A percentile compares a stretch with the other conserved stretches of the same genome.
These are phyloP conservation scores for Masticophis lateralis DNA, from an alignment of 2,797 vertebrate species.

Conservation along the genomic window DNA sequence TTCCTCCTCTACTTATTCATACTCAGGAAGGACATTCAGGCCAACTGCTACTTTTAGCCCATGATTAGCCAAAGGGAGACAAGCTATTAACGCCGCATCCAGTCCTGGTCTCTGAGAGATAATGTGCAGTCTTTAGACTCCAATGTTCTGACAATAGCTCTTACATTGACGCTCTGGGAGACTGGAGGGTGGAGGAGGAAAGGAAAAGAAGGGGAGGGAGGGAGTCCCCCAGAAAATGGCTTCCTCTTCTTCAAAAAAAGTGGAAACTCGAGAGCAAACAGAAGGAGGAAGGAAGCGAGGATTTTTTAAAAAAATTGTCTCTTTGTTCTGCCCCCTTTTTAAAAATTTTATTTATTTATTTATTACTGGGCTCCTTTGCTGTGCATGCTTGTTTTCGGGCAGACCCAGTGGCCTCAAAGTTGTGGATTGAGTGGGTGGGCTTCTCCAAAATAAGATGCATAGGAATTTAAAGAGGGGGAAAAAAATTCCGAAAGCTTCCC, in stretches of 20 bases:
- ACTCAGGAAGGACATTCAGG: slow-evolving; percentile 18
- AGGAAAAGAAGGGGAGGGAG: slow-evolving; percentile 14
- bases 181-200: slow-evolving; percentile 7
- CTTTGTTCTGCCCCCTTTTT: background rate
- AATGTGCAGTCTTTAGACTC: slow-evolving; percentile 66
- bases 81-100: slow-evolving; percentile 74
- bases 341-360: background rate
- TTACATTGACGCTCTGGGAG: slow-evolving; percentile 57
- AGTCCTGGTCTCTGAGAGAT: slow-evolving; percentile 70
- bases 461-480: background rate
- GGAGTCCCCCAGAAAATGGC: background rate
- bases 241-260: slow-evolving; percentile 48
- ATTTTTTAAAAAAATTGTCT: background rate
- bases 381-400: too few species aligned
- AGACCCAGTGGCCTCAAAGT: fast-evolving
- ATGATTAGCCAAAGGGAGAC: slow-evolving; percentile 73
- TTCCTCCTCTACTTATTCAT: slow-evolving; percentile 36
- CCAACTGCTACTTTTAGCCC: slow-evolving; percentile 61
- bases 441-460: background rate
- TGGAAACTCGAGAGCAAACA: slow-evolving; percentile 22
- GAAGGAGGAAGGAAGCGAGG: slow-evolving; percentile 41
- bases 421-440: too few species aligned
- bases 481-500: too few species aligned
- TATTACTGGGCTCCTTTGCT: background rate
- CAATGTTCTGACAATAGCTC: slow-evolving; percentile 67